These are phyloP conservation scores for Crocallis elinguaria DNA, from an alignment of 2,888 invertebrate genomes.

Conservation along the genomic window DNA sequence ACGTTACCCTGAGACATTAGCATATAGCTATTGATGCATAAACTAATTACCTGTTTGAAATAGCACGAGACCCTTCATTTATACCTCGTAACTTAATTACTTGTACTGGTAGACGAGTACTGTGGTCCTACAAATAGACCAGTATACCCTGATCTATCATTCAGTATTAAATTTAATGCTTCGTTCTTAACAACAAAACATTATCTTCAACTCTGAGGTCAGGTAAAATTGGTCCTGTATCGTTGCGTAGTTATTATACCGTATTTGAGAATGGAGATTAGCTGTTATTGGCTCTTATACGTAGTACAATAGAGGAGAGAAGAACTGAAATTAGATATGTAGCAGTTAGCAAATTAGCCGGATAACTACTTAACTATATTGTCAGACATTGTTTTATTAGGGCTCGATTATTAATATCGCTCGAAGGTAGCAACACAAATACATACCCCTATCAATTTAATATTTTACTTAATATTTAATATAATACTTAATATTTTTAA, in stretches of 20 bases:
- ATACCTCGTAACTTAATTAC: conserved; percentile 78
- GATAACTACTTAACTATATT: no score
- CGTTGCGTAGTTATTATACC: conserved; percentile 61
- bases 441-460: no score
- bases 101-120: conserved; percentile 68
- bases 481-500: no score
- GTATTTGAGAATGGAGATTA: conserved; percentile 80
- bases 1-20: no score
- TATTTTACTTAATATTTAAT: no score
- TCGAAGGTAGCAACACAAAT: no score
- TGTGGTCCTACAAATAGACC: conserved; percentile 49
- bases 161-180: conserved; percentile 28
- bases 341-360: background rate
- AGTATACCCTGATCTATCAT: conserved; percentile 42
- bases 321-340: conserved; percentile 14
- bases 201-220: conserved; percentile 49
- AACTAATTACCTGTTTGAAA: conserved; percentile 77
- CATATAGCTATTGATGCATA: conserved; percentile 64
- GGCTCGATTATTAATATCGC: no score
- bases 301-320: conserved; percentile 54
- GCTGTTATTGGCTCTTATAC: conserved; percentile 73
- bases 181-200: conserved; percentile 45
- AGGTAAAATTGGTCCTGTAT: conserved; percentile 49
- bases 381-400: no score
- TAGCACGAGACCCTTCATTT: conserved; percentile 75